Evolutionary conservation across 2,797 vertebrate genomes (phyloP).

Genomic region (Manis crassicaudata): DNA sequence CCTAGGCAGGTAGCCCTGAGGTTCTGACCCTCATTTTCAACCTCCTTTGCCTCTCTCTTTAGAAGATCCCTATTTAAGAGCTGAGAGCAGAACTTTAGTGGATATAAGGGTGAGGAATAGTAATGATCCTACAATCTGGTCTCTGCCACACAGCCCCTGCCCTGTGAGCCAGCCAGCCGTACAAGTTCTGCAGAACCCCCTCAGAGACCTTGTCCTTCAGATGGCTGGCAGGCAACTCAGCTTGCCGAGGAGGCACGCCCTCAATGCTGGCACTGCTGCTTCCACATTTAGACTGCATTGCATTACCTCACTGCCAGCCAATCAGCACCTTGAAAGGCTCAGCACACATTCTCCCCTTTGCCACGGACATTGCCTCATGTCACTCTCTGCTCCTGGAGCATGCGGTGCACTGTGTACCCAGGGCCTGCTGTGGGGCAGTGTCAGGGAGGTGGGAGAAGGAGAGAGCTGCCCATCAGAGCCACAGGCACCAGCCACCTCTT

Average conservation of each 20-base stretch:
- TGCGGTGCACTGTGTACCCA: background rate
- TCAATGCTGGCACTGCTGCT: constrained; percentile 60
- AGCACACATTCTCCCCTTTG: constrained; percentile 61
- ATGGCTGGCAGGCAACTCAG: constrained; percentile 28
- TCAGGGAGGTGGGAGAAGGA: fast-evolving
- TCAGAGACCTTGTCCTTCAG: constrained; percentile 54
- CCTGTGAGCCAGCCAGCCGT: background rate
- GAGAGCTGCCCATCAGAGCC: background rate
- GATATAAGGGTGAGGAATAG: background rate
- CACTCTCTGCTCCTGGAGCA: background rate
- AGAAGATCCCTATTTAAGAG: background rate
- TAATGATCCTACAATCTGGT: background rate
- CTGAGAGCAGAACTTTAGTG: background rate
- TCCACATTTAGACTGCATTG: constrained; percentile 73
- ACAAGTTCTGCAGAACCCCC: background rate
- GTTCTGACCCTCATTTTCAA: background rate
- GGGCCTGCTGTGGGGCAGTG: background rate
- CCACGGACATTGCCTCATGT: constrained; percentile 62
- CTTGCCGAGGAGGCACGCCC: background rate
- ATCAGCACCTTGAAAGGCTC: constrained; percentile 71
- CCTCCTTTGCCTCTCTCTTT: background rate
- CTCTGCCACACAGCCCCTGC: background rate
- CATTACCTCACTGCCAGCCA: constrained; percentile 86
- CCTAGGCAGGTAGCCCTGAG: background rate
- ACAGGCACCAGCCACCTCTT: background rate